Conservation (phyloP, 2,797 vertebrate species). For the Xiphophorus birchmanni region DNA sequence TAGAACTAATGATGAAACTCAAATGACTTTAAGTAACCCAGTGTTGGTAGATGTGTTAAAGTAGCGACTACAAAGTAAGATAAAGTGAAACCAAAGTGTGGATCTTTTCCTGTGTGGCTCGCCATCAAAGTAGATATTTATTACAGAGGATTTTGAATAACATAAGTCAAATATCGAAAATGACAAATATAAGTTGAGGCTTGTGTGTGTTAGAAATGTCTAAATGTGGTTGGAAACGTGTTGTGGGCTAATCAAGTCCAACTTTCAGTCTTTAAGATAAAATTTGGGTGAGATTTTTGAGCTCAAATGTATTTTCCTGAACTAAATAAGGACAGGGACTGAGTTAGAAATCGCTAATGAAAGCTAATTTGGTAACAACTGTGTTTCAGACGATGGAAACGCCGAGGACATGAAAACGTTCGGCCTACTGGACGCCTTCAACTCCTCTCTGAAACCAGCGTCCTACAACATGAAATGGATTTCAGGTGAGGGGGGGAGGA, state of each 20-base stretch:
- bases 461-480: constrained; percentile 90
- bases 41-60: neutral
- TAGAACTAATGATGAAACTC: neutral
- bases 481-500: constrained; percentile 81
- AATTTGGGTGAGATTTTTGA: neutral
- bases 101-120: no score
- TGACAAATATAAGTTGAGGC: neutral
- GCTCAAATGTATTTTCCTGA: neutral
- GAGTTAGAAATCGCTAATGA: neutral
- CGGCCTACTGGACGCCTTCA: constrained; percentile 89
- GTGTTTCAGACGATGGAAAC: constrained; percentile 56
- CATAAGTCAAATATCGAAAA: neutral
- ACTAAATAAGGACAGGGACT: neutral
- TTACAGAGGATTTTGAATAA: neutral
- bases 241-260: neutral
- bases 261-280: neutral
- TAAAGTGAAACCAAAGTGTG: no score
- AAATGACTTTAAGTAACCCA: neutral
- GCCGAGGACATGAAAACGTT: constrained; percentile 66
- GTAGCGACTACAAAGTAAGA: no score
- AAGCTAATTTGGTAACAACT: neutral
- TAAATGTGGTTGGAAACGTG: neutral
- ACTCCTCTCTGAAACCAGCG: constrained; percentile 83
- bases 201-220: neutral
- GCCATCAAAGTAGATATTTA: no score